Percentiles rank a stretch among this genome's conserved stretches.
phyloP scores from a whole-genome alignment of 2,113 vertebrate genomes.

The Oceanodroma tethys region DNA sequence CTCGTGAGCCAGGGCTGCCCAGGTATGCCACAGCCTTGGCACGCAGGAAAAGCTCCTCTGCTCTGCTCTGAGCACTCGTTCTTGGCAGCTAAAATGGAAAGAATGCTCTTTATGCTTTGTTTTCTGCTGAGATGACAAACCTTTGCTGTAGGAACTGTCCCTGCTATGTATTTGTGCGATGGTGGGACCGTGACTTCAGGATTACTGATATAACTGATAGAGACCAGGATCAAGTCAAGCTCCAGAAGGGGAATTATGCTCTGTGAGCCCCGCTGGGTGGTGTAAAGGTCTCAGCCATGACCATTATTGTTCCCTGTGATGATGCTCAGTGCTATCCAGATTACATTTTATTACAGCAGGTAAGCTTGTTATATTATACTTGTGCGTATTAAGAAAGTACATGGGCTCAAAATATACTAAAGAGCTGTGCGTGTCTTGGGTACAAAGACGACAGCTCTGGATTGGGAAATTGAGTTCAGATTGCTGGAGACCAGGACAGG shows the following conservation, averaged over 20 bases:
- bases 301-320: neutral
- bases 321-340: neutral
- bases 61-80: accelerated
- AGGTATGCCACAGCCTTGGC: neutral
- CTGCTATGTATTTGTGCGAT: neutral
- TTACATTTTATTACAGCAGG: neutral
- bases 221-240: neutral
- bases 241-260: neutral
- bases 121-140: neutral
- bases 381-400: neutral
- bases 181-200: neutral
- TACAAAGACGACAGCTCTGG: neutral
- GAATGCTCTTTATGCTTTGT: neutral
- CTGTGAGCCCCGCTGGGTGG: neutral
- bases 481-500: neutral
- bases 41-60: neutral
- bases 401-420: neutral
- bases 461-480: neutral
- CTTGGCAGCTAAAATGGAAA: neutral
- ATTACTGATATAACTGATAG: neutral
- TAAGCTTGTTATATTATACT: neutral
- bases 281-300: neutral
- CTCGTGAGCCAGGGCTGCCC: neutral
- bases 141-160: neutral
- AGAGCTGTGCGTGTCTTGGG: neutral